Evolutionary conservation across 1,140 invertebrate species (phyloP).

Genomic region (Oncopodura yosiiana): DNA sequence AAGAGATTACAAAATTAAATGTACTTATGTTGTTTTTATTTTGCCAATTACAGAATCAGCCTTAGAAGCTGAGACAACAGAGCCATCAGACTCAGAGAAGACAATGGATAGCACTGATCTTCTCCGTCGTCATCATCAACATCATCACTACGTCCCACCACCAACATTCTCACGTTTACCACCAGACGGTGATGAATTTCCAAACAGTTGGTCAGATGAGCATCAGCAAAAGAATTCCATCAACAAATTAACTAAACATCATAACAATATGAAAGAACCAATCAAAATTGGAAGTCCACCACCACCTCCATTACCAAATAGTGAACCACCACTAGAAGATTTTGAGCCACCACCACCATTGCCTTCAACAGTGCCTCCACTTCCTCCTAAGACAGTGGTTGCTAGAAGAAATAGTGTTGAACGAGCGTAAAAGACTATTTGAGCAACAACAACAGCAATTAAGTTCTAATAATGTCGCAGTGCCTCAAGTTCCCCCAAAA

Average conservation of each 20-base stretch:
- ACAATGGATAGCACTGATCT: no score
- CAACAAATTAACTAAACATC: background rate
- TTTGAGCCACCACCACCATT: slow-evolving; percentile 23
- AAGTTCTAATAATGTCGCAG: background rate
- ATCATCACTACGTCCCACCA: slow-evolving; percentile 34
- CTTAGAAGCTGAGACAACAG: no score
- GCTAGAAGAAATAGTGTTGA: slow-evolving; percentile 25
- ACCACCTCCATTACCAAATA: slow-evolving; percentile 42
- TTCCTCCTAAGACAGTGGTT: slow-evolving; percentile 14
- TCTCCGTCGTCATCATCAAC: no score
- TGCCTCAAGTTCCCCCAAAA: background rate
- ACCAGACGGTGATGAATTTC: slow-evolving; percentile 79
- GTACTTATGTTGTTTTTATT: no score
- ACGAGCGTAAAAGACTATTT: slow-evolving; percentile 22
- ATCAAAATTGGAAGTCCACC: slow-evolving; percentile 22
- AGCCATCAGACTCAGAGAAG: no score
- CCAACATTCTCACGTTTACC: slow-evolving; percentile 56
- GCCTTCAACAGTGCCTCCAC: slow-evolving; percentile 24
- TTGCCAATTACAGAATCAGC: no score
- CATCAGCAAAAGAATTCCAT: slow-evolving; percentile 11
- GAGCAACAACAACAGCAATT: background rate
- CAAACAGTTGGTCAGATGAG: slow-evolving; percentile 38
- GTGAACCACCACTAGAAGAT: slow-evolving; percentile 38
- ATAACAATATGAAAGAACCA: slow-evolving; percentile 11
- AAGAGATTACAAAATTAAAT: no score